Percentiles rank a stretch among this genome's conserved stretches.
phyloP scores from a whole-genome alignment of 2,113 vertebrate species.

The Morphnarchus princeps region DNA sequence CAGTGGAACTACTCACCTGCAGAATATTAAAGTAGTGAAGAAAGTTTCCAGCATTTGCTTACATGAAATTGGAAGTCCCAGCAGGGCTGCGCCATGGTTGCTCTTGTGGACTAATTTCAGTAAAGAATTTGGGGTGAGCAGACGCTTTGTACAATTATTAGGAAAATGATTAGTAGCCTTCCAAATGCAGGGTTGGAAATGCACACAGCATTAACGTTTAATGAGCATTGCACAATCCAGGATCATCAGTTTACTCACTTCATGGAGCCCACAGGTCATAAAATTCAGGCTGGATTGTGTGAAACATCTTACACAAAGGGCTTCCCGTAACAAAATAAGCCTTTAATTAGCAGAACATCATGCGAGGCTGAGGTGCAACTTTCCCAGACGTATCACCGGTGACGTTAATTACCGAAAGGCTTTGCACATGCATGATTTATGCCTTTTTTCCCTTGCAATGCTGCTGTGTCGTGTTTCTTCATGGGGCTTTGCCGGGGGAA shows the following conservation, averaged over 20 bases:
- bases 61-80: not conserved
- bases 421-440: slow-evolving; percentile 76
- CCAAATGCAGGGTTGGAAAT: not conserved
- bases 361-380: slow-evolving; percentile 64
- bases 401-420: slow-evolving; percentile 80
- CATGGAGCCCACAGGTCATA: slow-evolving; percentile 58
- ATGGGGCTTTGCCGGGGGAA: not conserved
- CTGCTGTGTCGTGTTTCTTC: slow-evolving; percentile 56
- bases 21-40: too few relatives aligned
- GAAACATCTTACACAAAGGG: slow-evolving; percentile 51
- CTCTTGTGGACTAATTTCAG: not conserved
- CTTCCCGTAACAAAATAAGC: slow-evolving; percentile 63
- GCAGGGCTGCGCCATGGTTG: rapidly evolving
- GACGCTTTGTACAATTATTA: not conserved
- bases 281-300: slow-evolving; percentile 14
- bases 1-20: not conserved
- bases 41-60: not conserved
- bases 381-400: slow-evolving; percentile 74
- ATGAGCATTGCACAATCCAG: not conserved
- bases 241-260: not conserved
- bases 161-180: not conserved
- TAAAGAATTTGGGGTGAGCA: not conserved
- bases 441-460: not conserved
- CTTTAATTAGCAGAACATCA: slow-evolving; percentile 68
- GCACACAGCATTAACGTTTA: not conserved